Conservation (phyloP, 2,888 invertebrate species). For the Apodemia zela region DNA sequence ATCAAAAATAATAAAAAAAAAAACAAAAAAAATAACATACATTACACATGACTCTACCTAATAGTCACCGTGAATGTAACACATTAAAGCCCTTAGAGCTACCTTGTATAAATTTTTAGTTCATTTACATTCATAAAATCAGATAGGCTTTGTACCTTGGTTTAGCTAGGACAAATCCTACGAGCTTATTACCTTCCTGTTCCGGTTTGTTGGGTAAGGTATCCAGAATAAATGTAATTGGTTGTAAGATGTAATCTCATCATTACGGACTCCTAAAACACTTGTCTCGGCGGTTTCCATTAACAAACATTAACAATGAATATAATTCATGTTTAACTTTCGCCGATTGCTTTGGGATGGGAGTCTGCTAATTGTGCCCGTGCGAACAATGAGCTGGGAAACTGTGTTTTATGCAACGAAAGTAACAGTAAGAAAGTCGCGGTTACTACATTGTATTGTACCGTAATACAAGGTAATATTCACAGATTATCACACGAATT, state of each 20-base stretch:
- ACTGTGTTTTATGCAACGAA: conserved; percentile 64
- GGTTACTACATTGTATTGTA: conserved; percentile 30
- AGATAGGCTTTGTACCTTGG: no score
- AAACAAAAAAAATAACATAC: no score
- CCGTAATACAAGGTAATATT: conserved; percentile 11
- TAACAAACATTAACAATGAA: conserved; percentile 10
- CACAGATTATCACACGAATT: conserved; percentile 8
- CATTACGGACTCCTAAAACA: conserved; percentile 19
- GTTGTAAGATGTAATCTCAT: background rate
- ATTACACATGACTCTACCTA: no score
- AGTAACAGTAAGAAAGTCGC: conserved; percentile 48
- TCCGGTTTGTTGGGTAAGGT: no score
- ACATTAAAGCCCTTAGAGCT: no score
- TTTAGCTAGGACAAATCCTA: no score
- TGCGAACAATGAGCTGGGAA: conserved; percentile 49
- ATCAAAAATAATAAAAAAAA: no score
- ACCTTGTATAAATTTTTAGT: no score
- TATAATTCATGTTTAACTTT: conserved; percentile 34
- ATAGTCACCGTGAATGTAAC: no score
- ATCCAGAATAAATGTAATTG: no score
- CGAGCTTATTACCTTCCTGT: no score
- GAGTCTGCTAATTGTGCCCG: conserved; percentile 37
- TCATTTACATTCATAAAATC: no score
- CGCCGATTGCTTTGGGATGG: conserved; percentile 42
- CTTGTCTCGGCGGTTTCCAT: conserved; percentile 11